Evolutionary conservation across 1,140 invertebrate genomes (phyloP), one percentile per base, ranked within the genome.

Genomic region (Polypedilum vanderplanki): DNA sequence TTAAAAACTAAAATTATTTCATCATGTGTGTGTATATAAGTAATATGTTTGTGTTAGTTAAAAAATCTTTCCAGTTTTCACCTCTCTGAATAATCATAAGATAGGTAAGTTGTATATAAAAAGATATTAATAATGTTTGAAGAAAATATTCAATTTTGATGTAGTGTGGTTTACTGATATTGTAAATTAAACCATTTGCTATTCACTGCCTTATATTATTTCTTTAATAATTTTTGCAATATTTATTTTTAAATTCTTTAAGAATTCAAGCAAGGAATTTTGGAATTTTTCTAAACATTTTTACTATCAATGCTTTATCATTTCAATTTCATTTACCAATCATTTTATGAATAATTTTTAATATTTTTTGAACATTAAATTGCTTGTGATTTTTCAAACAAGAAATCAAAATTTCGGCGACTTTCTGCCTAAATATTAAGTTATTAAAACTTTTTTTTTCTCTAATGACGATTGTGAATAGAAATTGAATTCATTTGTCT

Each of bases 231-330:
- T 15, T 12, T 46, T 57, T n/a, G 46, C 46, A 57, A 57, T 57
- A 57, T 57, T 57, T 57, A 15, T n/a, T 33, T 33, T 33, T 33
- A 33, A 33, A 33, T 57, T 57, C 46, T 57, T 57, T 57, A 4
- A 57, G 46, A 57, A 57, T 57, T 33, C 1, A 57, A 57, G 46
- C 46, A 57, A 57, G 46, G 46, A 57, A 57, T 57, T 57, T 57
- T 57, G 46, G 46, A 57, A 57, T 57, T 57, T 57, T 12, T 57
- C 46, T 57, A 57, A 57, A 57, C 46, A 57, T 57, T 57, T 57
- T 33, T 33, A 3, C 24, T 33, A 57, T n/a, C 12, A n/a, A 57
- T 57, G n/a, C n/a, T 57, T 57, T n/a, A 57, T 57, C 46, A 57
- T 57, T 12, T n/a, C n/a, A n/a, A 46, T 46, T n/a, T 57, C 46